These are phyloP conservation scores for Biston stratarius DNA, from an alignment of 2,888 invertebrate genomes.

Conservation along the genomic window DNA sequence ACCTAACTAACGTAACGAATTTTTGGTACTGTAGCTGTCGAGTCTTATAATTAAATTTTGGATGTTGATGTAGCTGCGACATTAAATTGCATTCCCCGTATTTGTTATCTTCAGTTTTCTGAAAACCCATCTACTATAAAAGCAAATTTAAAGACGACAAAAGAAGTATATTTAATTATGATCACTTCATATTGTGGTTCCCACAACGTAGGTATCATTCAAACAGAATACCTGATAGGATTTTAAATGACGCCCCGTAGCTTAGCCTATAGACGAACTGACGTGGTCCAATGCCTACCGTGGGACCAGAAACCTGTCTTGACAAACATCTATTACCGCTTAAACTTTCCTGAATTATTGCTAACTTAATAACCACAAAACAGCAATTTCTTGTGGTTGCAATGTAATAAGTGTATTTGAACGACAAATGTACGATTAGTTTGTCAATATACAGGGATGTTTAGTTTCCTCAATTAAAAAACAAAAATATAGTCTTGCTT, in stretches of 20 bases:
- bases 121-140: too few species aligned
- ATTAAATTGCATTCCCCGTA: too few species aligned
- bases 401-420: constrained; percentile 34
- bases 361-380: constrained; percentile 56
- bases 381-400: constrained; percentile 49
- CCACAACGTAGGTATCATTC: constrained; percentile 29
- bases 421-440: neutral
- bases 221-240: constrained; percentile 17
- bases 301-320: constrained; percentile 47
- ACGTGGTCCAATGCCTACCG: constrained; percentile 63
- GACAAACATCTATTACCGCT: constrained; percentile 25
- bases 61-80: too few species aligned
- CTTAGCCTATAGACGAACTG: constrained; percentile 36
- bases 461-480: neutral
- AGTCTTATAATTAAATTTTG: too few species aligned
- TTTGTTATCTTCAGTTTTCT: too few species aligned
- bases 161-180: constrained; percentile 26
- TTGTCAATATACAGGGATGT: constrained; percentile 63
- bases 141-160: too few species aligned
- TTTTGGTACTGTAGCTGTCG: too few species aligned
- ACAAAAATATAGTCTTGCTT: neutral
- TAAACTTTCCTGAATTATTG: constrained; percentile 52
- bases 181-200: constrained; percentile 39
- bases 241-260: constrained; percentile 19
- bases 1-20: too few species aligned